Base-by-base conservation (phyloP, 2,888 invertebrate species). In the Drosophila eohydei region DNA sequence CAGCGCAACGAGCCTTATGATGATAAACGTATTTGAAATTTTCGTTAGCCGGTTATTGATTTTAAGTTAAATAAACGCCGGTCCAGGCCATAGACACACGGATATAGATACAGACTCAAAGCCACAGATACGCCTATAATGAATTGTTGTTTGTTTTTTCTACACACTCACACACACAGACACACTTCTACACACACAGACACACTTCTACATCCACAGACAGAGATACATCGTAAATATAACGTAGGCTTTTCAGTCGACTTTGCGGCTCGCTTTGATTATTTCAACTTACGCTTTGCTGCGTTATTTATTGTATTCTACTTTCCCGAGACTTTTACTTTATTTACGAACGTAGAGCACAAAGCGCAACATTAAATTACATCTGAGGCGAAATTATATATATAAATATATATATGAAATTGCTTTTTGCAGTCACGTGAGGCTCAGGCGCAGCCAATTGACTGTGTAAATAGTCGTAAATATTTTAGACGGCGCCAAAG, bases 381-480 rank as follows among this genome's bases (percentile, higher is more conserved):
- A 63, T 78, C 48, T 28, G 26, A 46, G 55, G 58, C 30, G 9
- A 67, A 79, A 67, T 57, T 51, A 50, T 60, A 77, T 7, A 26
- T 2, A 38, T n/a, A 14, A 6, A 9, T 38, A 11, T 52, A 52
- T 52, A 21, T 50, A 74, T 60, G 30, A 56, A 73, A 69, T 57
- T 58, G 38, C 32, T 46, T 58, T 60, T 66, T 26, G 57, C 52
- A 61, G 79, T 78, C 76, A 74, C 64, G 74, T 76, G 76, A 78
- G 64, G 16, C 30, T 12, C 36, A 40, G 34, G 16, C 21, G 58
- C 68, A 60, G 74, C 66, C 85, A 88, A 83, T 80, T 74, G 83
- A 55, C 82, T 83, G 85, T 74, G 85, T 81, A 84, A 84, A 83
- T 66, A 75, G 79, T 83, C 78, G 75, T 82, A 82, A 83, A 87